These are phyloP conservation scores for Synergus itoensis DNA, from an alignment of 2,888 invertebrate genomes.

Conservation along the genomic window DNA sequence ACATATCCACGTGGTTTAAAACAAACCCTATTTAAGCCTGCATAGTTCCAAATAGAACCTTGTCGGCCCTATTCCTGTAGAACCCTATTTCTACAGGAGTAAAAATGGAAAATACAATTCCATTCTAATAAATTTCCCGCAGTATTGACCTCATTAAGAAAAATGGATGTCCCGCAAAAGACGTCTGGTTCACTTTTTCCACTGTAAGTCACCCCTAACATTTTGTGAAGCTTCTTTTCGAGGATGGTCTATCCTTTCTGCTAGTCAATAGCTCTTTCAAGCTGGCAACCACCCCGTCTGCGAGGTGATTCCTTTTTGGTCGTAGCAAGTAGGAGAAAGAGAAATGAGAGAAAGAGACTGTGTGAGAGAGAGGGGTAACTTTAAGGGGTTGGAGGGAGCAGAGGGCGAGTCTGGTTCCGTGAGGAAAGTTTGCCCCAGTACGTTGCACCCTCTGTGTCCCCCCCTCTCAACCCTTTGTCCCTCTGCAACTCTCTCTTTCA, in stretches of 20 bases:
- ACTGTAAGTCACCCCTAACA: conserved; percentile 9
- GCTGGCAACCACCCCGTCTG: conserved; percentile 69
- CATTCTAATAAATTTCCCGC: not conserved
- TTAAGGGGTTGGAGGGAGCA: not conserved
- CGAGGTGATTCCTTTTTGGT: conserved; percentile 60
- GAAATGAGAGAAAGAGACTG: not conserved
- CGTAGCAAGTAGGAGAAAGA: conserved; percentile 46
- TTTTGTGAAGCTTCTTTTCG: conserved; percentile 40
- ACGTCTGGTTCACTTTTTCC: not conserved
- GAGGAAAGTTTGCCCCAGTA: conserved; percentile 74
- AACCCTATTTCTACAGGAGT: no score
- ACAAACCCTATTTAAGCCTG: no score
- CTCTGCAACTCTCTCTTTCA: conserved; percentile 49
- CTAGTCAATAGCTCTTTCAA: conserved; percentile 65
- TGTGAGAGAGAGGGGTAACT: not conserved
- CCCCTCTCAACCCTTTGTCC: conserved; percentile 43
- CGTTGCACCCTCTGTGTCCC: conserved; percentile 72
- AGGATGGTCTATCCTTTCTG: conserved; percentile 42
- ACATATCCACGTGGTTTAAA: no score
- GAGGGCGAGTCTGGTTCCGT: conserved; percentile 51
- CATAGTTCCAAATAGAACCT: no score
- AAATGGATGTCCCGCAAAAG: not conserved
- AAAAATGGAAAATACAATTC: not conserved
- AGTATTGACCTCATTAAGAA: conserved; percentile 19
- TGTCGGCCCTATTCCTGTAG: no score